Evolutionary conservation across 2,888 invertebrate species (phyloP), one percentile per base, ranked within the genome.

Genomic region (Cyrtodaria siliqua): DNA sequence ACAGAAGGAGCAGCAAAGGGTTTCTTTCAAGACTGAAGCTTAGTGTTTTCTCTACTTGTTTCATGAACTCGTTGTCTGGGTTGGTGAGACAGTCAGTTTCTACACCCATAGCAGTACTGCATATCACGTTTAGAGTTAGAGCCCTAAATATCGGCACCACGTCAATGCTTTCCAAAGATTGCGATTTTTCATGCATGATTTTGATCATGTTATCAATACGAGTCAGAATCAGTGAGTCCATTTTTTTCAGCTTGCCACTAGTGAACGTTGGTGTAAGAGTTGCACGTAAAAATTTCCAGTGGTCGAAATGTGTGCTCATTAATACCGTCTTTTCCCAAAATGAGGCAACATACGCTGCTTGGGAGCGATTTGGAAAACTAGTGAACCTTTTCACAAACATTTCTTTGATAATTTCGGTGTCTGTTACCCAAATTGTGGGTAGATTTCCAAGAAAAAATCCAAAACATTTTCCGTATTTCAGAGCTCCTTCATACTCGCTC

Each of bases 31-130:
- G 29, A 29, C 59, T 74, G 33, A 70, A 79, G 29, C 49, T 50
- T 23, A 79, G 40, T 6, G 61, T 42, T 8, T 44, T 64, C 18
- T 70, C 69, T 2, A 82, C 74, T 38, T 81, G 69, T 24, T 71
- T 77, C 4, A 81, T 56, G 53, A 86, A 81, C 8, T 77, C 79
- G 18, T 67, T 73, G 4, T 79, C 60, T 9, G 68, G 60, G 23
- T 84, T 63, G 18, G 60, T 56, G 23, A 80, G 70, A 0, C 79
- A 73, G 47, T 83, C 66, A 0, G 83, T 67, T 33, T 83, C 78
- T 1, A 87, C 79, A 8, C 85, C 84, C 67, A 87, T 80, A 24
- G 82, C 83, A 16, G 85, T 78, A 26, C 74, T 76, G 24, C 81
- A 78, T 16, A 86, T 86, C 1, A 82, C 75, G 49, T 87, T 84